phyloP scores from a whole-genome alignment of 1,140 invertebrate genomes.

The Zaprionus kolodkinae region DNA sequence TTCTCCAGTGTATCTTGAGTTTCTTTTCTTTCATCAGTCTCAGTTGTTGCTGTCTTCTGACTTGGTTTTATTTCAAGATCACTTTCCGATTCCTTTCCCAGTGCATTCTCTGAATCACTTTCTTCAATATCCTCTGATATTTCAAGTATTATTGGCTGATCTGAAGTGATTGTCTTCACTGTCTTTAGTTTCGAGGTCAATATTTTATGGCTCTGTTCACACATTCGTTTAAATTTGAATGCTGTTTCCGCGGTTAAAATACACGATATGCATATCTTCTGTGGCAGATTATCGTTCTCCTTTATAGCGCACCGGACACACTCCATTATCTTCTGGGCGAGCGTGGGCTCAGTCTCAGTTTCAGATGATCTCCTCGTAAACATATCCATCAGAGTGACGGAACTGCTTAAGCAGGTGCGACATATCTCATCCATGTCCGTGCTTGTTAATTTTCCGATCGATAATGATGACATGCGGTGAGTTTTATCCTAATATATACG shows the following conservation, averaged over 20 bases:
- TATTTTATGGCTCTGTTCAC: background rate
- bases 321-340: background rate
- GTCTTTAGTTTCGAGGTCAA: background rate
- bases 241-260: background rate
- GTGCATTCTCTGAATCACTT: too few species aligned
- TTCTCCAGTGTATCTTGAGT: too few species aligned
- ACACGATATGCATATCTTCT: conserved; percentile 10
- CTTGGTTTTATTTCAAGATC: too few species aligned
- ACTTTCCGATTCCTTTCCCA: too few species aligned
- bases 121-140: too few species aligned
- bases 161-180: background rate
- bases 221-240: background rate
- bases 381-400: conserved; percentile 5
- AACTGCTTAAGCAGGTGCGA: background rate
- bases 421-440: background rate
- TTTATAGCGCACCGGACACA: background rate
- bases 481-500: background rate
- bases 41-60: too few species aligned
- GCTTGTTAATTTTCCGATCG: background rate
- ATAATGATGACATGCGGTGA: background rate
- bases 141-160: background rate
- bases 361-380: background rate
- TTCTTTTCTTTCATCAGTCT: too few species aligned
- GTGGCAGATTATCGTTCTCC: background rate
- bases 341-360: background rate